Percentiles rank a stretch among this genome's conserved stretches.
phyloP scores from a whole-genome alignment of 2,113 vertebrate genomes.

The Gambusia affinis region DNA sequence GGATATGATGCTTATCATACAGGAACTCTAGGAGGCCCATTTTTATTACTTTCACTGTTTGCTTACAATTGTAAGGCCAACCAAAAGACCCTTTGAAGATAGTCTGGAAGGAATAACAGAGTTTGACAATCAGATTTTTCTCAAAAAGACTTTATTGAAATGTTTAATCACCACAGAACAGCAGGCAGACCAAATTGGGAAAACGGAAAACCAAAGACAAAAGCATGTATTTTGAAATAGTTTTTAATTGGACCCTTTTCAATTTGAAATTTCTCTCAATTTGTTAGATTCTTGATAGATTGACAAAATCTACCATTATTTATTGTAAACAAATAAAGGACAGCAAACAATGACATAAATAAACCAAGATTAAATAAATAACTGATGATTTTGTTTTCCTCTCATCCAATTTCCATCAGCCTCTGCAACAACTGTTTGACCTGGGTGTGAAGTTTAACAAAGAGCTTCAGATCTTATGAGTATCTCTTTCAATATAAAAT shows the following conservation, averaged over 20 bases:
- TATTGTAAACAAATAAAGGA: conserved; percentile 33
- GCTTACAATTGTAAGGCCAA: not conserved
- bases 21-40: not conserved
- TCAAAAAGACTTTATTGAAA: conserved; percentile 68
- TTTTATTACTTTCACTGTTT: not conserved
- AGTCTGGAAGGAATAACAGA: not conserved
- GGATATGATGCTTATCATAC: not conserved
- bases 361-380: conserved; percentile 75
- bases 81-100: not conserved
- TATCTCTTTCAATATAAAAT: conserved; percentile 32
- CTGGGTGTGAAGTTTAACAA: conserved; percentile 17
- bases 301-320: conserved; percentile 12
- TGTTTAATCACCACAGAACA: conserved; percentile 35
- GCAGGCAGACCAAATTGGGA: conserved; percentile 51
- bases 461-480: conserved; percentile 5
- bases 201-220: conserved; percentile 60
- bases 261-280: conserved; percentile 21
- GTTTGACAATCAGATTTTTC: conserved; percentile 4
- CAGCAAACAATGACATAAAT: conserved; percentile 55
- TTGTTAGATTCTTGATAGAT: not conserved
- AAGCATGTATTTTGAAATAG: conserved; percentile 17
- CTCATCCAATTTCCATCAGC: conserved; percentile 54
- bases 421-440: conserved; percentile 23
- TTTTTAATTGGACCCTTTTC: conserved; percentile 7
- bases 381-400: conserved; percentile 56